Evolutionary conservation across 1,140 invertebrate species (phyloP).

Genomic region (Latrodectus geometricus): DNA sequence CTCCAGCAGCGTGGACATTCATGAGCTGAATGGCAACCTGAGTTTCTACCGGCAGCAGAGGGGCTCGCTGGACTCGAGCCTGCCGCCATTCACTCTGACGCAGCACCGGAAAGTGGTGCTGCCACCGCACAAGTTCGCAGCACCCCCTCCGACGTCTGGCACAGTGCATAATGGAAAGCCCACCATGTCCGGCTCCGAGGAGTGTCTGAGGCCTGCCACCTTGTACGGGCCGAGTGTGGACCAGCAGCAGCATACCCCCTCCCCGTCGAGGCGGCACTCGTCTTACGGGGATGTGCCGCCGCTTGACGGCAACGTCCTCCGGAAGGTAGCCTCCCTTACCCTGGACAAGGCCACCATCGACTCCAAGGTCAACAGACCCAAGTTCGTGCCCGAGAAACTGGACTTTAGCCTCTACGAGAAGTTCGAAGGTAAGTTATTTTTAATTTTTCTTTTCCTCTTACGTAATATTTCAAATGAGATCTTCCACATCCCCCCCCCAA

Average conservation of each 20-base stretch:
- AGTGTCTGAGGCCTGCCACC: conserved; percentile 42
- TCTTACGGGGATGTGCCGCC: conserved; percentile 69
- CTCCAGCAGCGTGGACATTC: conserved; percentile 20
- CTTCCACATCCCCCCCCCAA: too few species aligned
- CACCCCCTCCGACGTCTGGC: neutral
- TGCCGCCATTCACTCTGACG: conserved; percentile 44
- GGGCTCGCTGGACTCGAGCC: conserved; percentile 22
- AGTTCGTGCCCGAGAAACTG: conserved; percentile 84
- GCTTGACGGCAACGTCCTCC: conserved; percentile 77
- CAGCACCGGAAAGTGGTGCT: conserved; percentile 61
- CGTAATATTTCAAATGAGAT: too few species aligned
- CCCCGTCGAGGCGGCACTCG: conserved; percentile 69
- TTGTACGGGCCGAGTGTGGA: conserved; percentile 33
- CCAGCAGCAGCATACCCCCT: neutral
- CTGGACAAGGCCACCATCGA: conserved; percentile 77
- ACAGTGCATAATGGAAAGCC: conserved; percentile 36
- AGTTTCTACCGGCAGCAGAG: neutral
- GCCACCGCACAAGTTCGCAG: conserved; percentile 56
- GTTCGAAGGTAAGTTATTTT: conserved; percentile 81
- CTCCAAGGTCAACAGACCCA: conserved; percentile 76
- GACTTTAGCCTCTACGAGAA: conserved; percentile 86
- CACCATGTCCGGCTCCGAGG: conserved; percentile 48
- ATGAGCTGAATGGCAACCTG: conserved; percentile 1
- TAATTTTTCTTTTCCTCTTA: too few species aligned
- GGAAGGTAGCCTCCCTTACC: conserved; percentile 85